phyloP scores from a whole-genome alignment of 2,888 invertebrate genomes.

The Tortrix viridana region DNA sequence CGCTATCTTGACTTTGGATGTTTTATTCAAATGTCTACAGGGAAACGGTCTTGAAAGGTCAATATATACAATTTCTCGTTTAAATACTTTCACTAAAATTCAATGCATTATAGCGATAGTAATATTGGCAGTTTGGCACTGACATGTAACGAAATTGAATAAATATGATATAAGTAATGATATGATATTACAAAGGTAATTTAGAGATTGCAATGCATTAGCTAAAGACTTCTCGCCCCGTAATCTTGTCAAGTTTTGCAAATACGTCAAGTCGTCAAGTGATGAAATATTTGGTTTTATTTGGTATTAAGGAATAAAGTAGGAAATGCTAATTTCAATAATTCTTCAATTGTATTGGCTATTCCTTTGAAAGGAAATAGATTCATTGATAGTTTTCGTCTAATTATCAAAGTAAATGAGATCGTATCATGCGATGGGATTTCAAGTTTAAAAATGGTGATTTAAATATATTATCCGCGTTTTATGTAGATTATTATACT shows the following conservation, averaged over 20 bases:
- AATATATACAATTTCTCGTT: neutral
- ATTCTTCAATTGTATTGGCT: too few species aligned
- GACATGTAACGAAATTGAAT: slow-evolving; percentile 9
- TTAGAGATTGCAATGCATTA: neutral
- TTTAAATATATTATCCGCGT: too few species aligned
- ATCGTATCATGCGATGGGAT: too few species aligned
- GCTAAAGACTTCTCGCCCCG: neutral
- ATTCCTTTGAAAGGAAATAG: too few species aligned
- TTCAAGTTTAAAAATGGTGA: too few species aligned
- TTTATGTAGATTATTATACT: too few species aligned
- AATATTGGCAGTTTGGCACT: slow-evolving; percentile 27
- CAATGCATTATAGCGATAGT: neutral
- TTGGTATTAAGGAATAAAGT: too few species aligned
- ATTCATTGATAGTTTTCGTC: too few species aligned
- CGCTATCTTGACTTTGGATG: neutral
- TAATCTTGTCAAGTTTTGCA: neutral
- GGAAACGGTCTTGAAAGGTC: neutral
- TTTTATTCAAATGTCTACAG: neutral
- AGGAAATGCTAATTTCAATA: too few species aligned
- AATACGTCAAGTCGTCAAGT: neutral
- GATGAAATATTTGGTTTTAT: too few species aligned
- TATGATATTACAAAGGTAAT: neutral
- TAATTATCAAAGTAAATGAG: too few species aligned
- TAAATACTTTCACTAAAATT: slow-evolving; percentile 25
- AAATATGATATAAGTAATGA: slow-evolving; percentile 5